These are phyloP conservation scores for Conger conger DNA, from an alignment of 2,113 vertebrate species.

Conservation along the genomic window DNA sequence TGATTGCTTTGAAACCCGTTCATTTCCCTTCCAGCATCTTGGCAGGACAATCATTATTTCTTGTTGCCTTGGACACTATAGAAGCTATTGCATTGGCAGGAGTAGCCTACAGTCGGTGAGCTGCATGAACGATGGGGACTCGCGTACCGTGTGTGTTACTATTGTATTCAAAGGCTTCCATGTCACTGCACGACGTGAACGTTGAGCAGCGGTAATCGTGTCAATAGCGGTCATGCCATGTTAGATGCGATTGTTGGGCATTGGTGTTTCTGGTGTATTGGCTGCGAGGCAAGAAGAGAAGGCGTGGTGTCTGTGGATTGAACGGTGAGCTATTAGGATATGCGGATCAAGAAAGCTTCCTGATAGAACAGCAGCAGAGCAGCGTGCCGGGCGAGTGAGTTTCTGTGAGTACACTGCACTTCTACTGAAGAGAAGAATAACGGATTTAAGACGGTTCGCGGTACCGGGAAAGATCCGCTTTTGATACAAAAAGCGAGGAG, in stretches of 20 bases:
- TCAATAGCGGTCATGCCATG: constrained; percentile 31
- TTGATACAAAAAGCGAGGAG: neutral
- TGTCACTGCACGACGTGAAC: neutral
- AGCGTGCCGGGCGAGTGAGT: neutral
- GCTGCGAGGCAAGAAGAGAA: constrained; percentile 37
- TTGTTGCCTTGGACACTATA: neutral
- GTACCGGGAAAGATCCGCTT: constrained; percentile 27
- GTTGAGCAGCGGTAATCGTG: neutral
- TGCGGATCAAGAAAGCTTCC: constrained; percentile 39
- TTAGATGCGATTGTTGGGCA: constrained; percentile 38
- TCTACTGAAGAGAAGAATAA: constrained; percentile 23
- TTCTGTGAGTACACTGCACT: neutral
- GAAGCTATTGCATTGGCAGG: neutral
- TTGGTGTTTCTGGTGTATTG: constrained; percentile 40
- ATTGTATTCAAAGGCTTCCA: neutral
- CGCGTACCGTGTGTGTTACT: neutral
- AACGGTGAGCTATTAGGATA: constrained; percentile 30
- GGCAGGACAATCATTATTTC: neutral
- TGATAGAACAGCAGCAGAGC: constrained; percentile 8
- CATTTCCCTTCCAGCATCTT: neutral
- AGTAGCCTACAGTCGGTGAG: neutral
- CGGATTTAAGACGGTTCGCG: constrained; percentile 23
- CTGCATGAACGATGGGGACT: neutral
- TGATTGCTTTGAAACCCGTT: neutral
- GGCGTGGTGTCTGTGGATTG: constrained; percentile 55